Percentiles rank a stretch among this genome's conserved stretches.
These are phyloP conservation scores for Rafetus swinhoei DNA, from an alignment of 2,113 vertebrate species.

Conservation along the genomic window DNA sequence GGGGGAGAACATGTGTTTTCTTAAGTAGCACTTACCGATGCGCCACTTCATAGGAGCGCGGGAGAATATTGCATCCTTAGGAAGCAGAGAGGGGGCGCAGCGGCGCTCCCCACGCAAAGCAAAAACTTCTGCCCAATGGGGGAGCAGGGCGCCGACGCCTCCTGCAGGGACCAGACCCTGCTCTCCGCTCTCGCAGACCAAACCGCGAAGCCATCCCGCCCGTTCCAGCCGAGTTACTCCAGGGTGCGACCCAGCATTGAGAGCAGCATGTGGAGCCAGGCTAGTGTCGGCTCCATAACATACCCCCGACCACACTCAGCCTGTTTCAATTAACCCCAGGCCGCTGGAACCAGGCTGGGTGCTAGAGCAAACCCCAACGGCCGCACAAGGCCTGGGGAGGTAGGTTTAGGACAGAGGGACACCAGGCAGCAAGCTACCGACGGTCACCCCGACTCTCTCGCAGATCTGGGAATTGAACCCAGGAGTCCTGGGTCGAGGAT, in stretches of 20 bases:
- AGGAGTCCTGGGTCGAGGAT: background rate
- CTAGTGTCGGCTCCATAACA: background rate
- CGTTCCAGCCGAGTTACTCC: background rate
- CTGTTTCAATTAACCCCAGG: conserved; percentile 10
- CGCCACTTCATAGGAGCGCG: conserved; percentile 79
- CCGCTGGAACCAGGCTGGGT: background rate
- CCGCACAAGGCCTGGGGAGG: background rate
- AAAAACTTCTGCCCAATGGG: conserved; percentile 48
- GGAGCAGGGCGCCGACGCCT: background rate
- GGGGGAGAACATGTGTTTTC: conserved; percentile 88
- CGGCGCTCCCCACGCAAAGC: conserved; percentile 4
- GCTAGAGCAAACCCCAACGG: background rate
- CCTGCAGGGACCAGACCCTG: background rate
- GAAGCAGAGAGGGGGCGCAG: conserved; percentile 60
- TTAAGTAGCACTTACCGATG: conserved; percentile 86
- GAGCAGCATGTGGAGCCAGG: background rate
- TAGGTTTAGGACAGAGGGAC: no score
- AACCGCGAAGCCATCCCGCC: background rate
- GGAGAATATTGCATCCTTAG: conserved; percentile 72
- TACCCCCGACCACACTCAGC: background rate
- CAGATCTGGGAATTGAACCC: background rate
- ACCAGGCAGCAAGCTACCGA: background rate
- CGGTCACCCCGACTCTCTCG: background rate
- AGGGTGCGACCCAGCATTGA: background rate
- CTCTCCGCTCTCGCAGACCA: background rate